Base-by-base conservation (phyloP, 2,888 invertebrate genomes). In the Tortrix viridana region DNA sequence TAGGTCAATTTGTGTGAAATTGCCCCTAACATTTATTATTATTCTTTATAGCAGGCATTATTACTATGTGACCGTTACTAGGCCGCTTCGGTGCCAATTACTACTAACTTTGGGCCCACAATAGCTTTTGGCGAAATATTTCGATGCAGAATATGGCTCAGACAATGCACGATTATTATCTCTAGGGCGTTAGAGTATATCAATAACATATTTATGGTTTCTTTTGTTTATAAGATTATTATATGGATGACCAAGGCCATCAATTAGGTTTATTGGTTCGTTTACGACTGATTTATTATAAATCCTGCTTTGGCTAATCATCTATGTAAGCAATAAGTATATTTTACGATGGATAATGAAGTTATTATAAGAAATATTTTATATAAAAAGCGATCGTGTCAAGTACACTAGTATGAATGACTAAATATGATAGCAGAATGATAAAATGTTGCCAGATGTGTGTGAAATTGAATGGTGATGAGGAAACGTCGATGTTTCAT, bases 251-350 rank as follows among this genome's bases (percentile, higher is more conserved):
- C 9, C 37, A 52, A 52, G 22, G 52, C 52, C n/a, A n/a, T 6
- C 20, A 22, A 52, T 52, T 38, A 37, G 22, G 52, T 52, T 38
- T 38, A 52, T 19, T n/a, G 16, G 12, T n/a, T 38, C 38, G n/a
- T 38, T 38, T 20, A 43, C 16, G 12, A 9, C 12, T 20, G 19
- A 5, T 37, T 37, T 19, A 49, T 37, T 41, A 41, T 41, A 14
- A n/a, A 14, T 41, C 5, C 5, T 5, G 6, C 16, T 14, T n/a
- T n/a, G 41, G 14, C 41, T n/a, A 41, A 41, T 41, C 5, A 16
- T n/a, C n/a, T 41, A 41, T 41, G 41, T n/a, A 41, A 38, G 38
- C 5, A 4, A 16, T 38, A 6, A 26, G 6, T 26, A 38, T n/a
- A 41, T 41, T 41, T 38, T n/a, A 38, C n/a, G 14, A 38, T 5